phyloP scores from a whole-genome alignment of 2,888 invertebrate genomes.

The Melanotus villosus region DNA sequence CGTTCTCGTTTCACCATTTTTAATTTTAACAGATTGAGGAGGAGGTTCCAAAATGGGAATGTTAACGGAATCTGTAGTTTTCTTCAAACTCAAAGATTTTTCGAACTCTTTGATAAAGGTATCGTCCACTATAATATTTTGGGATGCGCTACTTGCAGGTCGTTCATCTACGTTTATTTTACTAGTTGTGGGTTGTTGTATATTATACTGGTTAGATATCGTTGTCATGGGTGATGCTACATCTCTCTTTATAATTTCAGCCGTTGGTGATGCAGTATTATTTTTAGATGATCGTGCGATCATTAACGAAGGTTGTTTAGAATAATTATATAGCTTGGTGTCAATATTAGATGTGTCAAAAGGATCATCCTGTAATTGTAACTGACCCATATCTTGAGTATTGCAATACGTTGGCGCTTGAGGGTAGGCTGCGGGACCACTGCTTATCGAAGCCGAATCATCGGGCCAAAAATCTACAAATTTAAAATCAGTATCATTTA shows the following conservation, averaged over 20 bases:
- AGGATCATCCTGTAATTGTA: constrained; percentile 70
- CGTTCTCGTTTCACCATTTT: constrained; percentile 33
- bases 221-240: not conserved
- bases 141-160: constrained; percentile 50
- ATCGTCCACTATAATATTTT: constrained; percentile 69
- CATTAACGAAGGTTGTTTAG: constrained; percentile 1
- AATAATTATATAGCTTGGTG: constrained; percentile 3
- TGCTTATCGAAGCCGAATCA: constrained; percentile 37
- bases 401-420: constrained; percentile 70
- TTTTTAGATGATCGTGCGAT: constrained; percentile 1
- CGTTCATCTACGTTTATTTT: not conserved
- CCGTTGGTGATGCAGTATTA: not conserved
- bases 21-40: constrained; percentile 55
- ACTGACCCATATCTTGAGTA: constrained; percentile 63
- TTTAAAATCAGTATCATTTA: not conserved
- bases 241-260: not conserved
- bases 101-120: constrained; percentile 77
- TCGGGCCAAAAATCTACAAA: constrained; percentile 46
- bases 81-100: constrained; percentile 69
- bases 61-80: constrained; percentile 49
- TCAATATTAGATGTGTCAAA: constrained; percentile 74
- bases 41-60: constrained; percentile 70
- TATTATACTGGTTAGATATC: not conserved
- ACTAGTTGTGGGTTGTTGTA: not conserved
- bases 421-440: constrained; percentile 68